Conservation (phyloP, 1,140 invertebrate genomes). For the Rhizoglyphus robini region DNA sequence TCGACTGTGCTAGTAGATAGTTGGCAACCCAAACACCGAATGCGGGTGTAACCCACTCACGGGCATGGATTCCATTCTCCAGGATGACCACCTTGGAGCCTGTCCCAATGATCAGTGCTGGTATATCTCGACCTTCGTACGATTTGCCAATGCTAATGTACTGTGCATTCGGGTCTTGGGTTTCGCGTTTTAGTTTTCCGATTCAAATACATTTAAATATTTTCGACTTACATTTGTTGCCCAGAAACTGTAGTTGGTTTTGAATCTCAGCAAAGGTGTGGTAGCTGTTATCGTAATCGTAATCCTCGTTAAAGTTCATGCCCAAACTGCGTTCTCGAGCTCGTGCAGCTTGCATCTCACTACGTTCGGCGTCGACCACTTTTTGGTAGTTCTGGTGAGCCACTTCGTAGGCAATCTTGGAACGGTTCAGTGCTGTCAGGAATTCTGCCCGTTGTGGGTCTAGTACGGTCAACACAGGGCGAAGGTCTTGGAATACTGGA, state of each 20-base stretch:
- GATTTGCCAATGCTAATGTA: not conserved
- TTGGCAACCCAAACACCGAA: constrained; percentile 66
- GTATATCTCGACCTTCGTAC: constrained; percentile 17
- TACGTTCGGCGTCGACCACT: constrained; percentile 13
- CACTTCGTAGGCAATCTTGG: constrained; percentile 14
- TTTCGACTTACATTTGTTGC: constrained; percentile 9
- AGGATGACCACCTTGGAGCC: constrained; percentile 12
- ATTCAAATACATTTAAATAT: too few relatives aligned
- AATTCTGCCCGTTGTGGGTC: not conserved
- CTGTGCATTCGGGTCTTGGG: not conserved
- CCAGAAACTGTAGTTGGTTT: constrained; percentile 6
- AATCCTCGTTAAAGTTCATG: too few relatives aligned
- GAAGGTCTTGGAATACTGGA: constrained; percentile 1
- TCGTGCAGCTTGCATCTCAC: too few relatives aligned
- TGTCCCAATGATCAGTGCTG: not conserved
- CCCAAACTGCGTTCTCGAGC: not conserved
- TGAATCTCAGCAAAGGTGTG: constrained; percentile 20
- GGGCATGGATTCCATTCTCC: constrained; percentile 51
- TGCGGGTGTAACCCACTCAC: constrained; percentile 74
- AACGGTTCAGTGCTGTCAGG: constrained; percentile 7
- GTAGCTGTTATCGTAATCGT: constrained; percentile 17
- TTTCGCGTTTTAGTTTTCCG: too few relatives aligned
- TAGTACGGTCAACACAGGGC: constrained; percentile 17
- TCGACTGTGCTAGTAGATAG: constrained; percentile 40
- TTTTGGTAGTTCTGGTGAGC: constrained; percentile 9